Evolutionary conservation across 2,888 invertebrate species (phyloP), one percentile per base, ranked within the genome.

Genomic region (Catocala fraxini): DNA sequence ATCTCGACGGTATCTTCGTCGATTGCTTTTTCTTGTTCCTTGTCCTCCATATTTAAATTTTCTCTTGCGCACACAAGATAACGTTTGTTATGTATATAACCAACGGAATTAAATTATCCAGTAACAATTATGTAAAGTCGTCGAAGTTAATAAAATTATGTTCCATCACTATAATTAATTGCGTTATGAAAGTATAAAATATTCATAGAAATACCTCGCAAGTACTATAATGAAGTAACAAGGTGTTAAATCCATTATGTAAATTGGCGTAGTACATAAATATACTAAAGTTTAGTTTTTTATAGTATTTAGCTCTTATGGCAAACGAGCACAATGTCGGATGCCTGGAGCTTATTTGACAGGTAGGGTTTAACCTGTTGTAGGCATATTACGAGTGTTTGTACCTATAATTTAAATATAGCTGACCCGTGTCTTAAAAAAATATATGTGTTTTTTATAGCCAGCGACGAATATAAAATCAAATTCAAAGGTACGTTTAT

Each of bases 91-190:
- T 53, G 12, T 35, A 15, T 51, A 39, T 1, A 39, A 51, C 34
- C 46, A 39, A 9, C 34, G 9, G 6, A 41, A 71, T 58, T 56
- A 35, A 60, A 51, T 53, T 46, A 41, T 33, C 11, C n/a, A 2
- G 12, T 11, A 7, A 39, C 39, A 45, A 1, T 60, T 25, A 45
- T 6, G 41, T 25, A 12, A 45, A 34, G 42, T 25, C 3, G 15
- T 15, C 15, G 15, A 43, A 10, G 33, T 10, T 52, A 64, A 60
- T 63, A 34, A 54, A 59, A 51, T 62, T 54, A 25, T 39, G 6
- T 63, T 65, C 71, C 65, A 77, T 76, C 71, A 68, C 56, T 35
- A 47, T 73, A 66, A 78, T 77, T 56, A 69, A 74, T 71, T 71
- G 58, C 56, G 65, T 57, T 51, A 65, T 61, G 45, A 43, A 56